Percentiles rank a stretch among this genome's conserved stretches.
These are phyloP conservation scores for Philonicus albiceps DNA, from an alignment of 2,888 invertebrate species.

Conservation along the genomic window DNA sequence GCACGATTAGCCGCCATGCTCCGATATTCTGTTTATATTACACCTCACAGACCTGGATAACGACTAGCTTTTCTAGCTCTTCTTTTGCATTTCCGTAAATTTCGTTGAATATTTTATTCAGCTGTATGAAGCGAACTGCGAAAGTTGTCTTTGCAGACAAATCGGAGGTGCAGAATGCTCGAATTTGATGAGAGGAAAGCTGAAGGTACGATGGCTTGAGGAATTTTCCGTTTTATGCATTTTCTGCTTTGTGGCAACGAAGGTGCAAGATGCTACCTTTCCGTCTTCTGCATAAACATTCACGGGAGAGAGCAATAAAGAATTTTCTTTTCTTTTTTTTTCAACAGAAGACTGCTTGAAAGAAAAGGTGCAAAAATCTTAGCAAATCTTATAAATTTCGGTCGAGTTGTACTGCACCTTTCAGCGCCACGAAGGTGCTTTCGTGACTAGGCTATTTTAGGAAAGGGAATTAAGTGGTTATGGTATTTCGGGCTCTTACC, in stretches of 20 bases:
- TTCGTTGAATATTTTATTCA: constrained; percentile 5
- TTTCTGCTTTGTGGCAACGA: background rate
- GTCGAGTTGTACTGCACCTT: background rate
- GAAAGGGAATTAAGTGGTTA: constrained; percentile 14
- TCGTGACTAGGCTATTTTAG: constrained; percentile 26
- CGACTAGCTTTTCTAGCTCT: constrained; percentile 30
- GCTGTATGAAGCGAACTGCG: background rate
- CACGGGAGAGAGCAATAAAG: background rate
- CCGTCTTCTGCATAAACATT: background rate
- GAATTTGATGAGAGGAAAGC: background rate
- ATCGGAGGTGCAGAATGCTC: background rate
- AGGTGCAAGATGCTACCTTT: background rate
- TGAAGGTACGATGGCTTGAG: background rate
- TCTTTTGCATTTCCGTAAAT: constrained; percentile 24
- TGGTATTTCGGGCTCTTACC: background rate
- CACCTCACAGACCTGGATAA: constrained; percentile 42
- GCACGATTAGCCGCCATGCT: constrained; percentile 52
- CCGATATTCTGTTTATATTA: constrained; percentile 32
- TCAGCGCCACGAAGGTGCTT: background rate
- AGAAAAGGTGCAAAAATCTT: constrained; percentile 6
- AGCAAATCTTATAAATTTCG: constrained; percentile 29
- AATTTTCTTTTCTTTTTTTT: background rate
- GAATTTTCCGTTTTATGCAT: background rate
- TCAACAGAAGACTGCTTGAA: background rate
- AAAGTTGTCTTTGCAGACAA: constrained; percentile 13